Evolutionary conservation across 1,140 invertebrate genomes (phyloP).

Genomic region (Rhyzopertha dominica): DNA sequence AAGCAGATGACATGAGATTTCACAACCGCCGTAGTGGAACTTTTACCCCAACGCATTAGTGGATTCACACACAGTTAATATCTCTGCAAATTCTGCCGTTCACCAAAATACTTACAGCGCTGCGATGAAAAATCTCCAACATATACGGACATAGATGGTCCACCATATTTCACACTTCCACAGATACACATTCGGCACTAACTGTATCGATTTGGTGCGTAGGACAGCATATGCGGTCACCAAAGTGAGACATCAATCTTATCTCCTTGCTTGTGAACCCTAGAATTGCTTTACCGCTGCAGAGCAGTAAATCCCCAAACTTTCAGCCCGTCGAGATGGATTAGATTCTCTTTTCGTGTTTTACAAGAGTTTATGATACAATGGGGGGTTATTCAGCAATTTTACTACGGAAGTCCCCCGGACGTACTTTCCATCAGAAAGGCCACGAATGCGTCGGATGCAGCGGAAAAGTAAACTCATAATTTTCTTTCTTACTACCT

Average conservation of each 20-base stretch:
- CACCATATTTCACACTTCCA: constrained; percentile 19
- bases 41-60: too few relatives aligned
- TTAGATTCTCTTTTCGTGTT: constrained; percentile 31
- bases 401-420: constrained; percentile 3
- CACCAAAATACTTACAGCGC: too few relatives aligned
- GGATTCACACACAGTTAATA: too few relatives aligned
- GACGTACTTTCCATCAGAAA: background rate
- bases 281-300: constrained; percentile 27
- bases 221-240: constrained; percentile 26
- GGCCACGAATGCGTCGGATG: background rate
- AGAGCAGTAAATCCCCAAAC: constrained; percentile 31
- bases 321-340: constrained; percentile 34
- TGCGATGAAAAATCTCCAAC: too few relatives aligned
- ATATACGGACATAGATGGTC: constrained; percentile 13
- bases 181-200: constrained; percentile 9
- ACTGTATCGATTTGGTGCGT: constrained; percentile 1
- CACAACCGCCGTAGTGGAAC: too few relatives aligned
- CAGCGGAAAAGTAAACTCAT: background rate
- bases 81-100: too few relatives aligned
- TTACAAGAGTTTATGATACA: constrained; percentile 34
- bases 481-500: constrained; percentile 1
- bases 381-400: constrained; percentile 22
- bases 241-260: constrained; percentile 33
- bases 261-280: constrained; percentile 17
- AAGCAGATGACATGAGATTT: too few relatives aligned